phyloP scores from a whole-genome alignment of 1,140 invertebrate species.

The Coelopa frigida region DNA sequence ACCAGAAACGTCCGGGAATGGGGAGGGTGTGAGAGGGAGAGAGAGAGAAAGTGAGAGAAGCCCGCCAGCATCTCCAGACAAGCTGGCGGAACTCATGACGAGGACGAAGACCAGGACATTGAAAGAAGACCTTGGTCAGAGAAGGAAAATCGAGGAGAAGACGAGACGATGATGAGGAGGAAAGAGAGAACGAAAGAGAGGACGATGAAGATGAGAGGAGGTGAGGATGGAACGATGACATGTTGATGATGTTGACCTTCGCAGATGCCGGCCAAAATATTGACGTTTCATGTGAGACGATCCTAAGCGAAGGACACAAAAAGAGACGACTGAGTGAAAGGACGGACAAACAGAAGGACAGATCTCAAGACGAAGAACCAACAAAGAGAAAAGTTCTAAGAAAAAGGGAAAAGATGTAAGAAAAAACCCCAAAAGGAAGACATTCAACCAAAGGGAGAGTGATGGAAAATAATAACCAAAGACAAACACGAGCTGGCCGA shows the following conservation, averaged over 20 bases:
- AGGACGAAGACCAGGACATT: not conserved
- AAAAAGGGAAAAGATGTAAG: too few relatives aligned
- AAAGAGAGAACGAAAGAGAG: not conserved
- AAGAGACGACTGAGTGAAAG: too few relatives aligned
- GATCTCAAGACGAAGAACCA: too few relatives aligned
- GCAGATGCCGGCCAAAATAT: too few relatives aligned
- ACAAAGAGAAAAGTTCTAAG: too few relatives aligned
- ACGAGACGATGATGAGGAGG: not conserved
- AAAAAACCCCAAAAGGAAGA: too few relatives aligned
- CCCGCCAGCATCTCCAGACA: not conserved
- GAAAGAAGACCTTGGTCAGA: not conserved
- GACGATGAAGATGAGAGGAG: not conserved
- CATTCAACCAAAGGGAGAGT: too few relatives aligned
- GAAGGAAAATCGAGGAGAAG: not conserved
- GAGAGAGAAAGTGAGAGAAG: not conserved
- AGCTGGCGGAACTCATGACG: not conserved
- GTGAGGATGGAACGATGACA: slow-evolving; percentile 8
- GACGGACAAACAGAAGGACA: too few relatives aligned
- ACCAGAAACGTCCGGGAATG: not conserved
- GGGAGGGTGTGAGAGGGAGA: not conserved
- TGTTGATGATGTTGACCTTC: slow-evolving; percentile 44
- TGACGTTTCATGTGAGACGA: too few relatives aligned
- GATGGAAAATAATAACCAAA: too few relatives aligned
- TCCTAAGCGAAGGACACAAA: too few relatives aligned
- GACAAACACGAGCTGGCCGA: too few relatives aligned